Conservation (phyloP, 2,797 vertebrate species). For the Rhinoraja longicauda region DNA sequence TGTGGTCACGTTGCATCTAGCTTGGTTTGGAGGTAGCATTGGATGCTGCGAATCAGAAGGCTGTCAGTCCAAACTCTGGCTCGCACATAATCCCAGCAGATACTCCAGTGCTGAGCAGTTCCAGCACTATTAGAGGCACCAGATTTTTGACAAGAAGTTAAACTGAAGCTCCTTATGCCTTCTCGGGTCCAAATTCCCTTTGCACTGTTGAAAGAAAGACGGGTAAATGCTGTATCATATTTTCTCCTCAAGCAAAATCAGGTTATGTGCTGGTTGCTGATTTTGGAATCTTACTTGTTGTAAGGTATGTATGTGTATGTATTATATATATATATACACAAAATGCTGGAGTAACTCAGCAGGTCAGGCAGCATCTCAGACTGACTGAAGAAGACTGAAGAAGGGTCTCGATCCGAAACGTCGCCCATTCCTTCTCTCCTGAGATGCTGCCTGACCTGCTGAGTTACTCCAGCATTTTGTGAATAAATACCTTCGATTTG, state of each 20-base stretch:
- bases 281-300: background rate
- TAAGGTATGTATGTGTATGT: background rate
- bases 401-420: too few relatives aligned
- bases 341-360: too few relatives aligned
- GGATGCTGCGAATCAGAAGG: background rate
- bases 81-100: background rate
- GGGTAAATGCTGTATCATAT: background rate
- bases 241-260: background rate
- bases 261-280: background rate
- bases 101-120: background rate
- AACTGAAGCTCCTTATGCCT: background rate
- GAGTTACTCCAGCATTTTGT: too few relatives aligned
- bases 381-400: too few relatives aligned
- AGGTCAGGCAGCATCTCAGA: too few relatives aligned
- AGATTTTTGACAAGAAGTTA: background rate
- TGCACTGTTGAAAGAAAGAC: background rate
- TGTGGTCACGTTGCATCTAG: background rate
- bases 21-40: background rate
- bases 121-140: background rate
- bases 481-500: too few relatives aligned
- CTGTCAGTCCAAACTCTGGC: background rate
- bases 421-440: too few relatives aligned
- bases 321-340: too few relatives aligned
- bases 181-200: background rate
- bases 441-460: too few relatives aligned